Evolutionary conservation across 2,113 vertebrate species (phyloP).

Genomic region (Macrotus californicus): DNA sequence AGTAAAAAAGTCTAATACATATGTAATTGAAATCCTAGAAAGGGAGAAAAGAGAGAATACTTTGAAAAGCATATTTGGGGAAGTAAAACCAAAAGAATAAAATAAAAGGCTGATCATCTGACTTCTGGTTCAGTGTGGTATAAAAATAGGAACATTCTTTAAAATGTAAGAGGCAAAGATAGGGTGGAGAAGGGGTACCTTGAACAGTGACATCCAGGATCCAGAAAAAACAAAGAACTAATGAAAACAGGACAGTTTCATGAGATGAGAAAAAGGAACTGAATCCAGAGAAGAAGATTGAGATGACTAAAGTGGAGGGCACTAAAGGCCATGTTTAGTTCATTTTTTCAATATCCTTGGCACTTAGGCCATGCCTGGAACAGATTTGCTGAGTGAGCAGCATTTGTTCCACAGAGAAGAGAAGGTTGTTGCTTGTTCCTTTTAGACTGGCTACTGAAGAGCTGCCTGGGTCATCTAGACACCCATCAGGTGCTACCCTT

Average conservation of each 20-base stretch:
- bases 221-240: background rate
- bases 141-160: background rate
- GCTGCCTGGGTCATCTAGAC: background rate
- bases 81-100: background rate
- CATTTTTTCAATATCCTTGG: background rate
- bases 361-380: background rate
- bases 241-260: background rate
- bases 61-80: background rate
- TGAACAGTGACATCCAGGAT: background rate
- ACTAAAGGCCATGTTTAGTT: background rate
- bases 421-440: background rate
- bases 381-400: background rate
- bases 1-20: background rate
- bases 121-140: background rate
- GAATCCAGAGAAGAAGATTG: background rate
- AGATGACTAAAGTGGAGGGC: background rate
- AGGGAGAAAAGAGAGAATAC: background rate
- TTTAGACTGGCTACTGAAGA: background rate
- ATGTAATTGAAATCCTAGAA: background rate
- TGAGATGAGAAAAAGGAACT: background rate
- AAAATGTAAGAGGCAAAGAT: background rate
- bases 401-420: background rate
- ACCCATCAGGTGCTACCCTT: no score
- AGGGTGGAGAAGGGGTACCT: background rate
- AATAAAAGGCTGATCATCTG: background rate